These are phyloP conservation scores for Streblospio benedicti DNA, from an alignment of 1,140 invertebrate genomes.

Conservation along the genomic window DNA sequence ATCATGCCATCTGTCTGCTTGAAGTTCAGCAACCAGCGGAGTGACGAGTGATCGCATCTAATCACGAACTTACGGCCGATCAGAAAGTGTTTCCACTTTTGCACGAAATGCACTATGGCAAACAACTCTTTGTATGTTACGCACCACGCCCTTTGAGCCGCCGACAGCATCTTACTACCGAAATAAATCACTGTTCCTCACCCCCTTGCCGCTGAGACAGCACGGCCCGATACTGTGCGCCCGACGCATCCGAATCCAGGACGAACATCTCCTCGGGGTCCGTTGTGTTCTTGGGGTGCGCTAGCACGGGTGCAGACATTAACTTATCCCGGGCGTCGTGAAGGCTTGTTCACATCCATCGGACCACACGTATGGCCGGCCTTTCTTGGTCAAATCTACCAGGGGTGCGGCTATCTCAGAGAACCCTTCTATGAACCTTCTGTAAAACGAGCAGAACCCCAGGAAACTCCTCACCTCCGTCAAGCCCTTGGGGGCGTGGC, in stretches of 20 bases:
- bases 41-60: slow-evolving; percentile 27
- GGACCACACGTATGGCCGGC: neutral
- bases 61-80: slow-evolving; percentile 22
- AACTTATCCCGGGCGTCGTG: neutral
- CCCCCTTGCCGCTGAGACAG: slow-evolving; percentile 39
- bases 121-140: slow-evolving; percentile 21
- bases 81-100: slow-evolving; percentile 23
- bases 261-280: neutral
- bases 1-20: too few relatives aligned
- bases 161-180: slow-evolving; percentile 12
- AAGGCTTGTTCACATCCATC: neutral
- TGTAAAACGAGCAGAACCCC: neutral
- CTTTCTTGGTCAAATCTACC: too few relatives aligned
- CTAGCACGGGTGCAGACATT: neutral
- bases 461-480: neutral
- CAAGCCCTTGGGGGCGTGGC: neutral
- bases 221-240: slow-evolving; percentile 23
- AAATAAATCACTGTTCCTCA: slow-evolving; percentile 25
- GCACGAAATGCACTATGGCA: slow-evolving; percentile 19
- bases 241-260: neutral
- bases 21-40: slow-evolving; percentile 24
- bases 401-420: neutral
- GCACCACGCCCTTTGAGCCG: slow-evolving; percentile 19
- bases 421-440: neutral
- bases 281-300: slow-evolving; percentile 17